Evolutionary conservation across 1,140 invertebrate genomes (phyloP), one percentile per base, ranked within the genome.

Genomic region (Plectrocnemia conspersa): DNA sequence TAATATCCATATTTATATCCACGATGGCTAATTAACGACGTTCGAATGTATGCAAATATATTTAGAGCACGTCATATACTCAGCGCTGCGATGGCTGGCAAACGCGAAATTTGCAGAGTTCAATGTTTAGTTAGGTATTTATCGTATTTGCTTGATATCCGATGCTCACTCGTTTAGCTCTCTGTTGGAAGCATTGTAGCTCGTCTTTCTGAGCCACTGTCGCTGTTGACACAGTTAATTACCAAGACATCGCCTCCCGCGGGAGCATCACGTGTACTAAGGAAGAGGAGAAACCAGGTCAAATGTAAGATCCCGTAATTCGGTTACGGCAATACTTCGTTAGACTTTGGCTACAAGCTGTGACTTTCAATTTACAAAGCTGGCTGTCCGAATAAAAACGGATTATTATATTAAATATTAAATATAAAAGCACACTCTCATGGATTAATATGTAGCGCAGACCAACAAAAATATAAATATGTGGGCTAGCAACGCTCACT

Each of bases 281-380:
- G 13, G 35, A 5, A 16, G 18, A 5, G 35, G 32, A 19, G 19
- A 50, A 50, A 50, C 47, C 32, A 19, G 47, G 47, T 50, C 47
- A 38, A 13, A 18, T 27, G 29, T 25, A 48, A 35, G 44, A 35
- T n/a, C 46, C 36, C 29, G 18, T 50, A 50, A 50, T 50, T 50
- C 47, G 33, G 47, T 50, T 50, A 50, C 5, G 33, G 47, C n/a
- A 50, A 50, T 35, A 50, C 47, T 50, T 50, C 47, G 47, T 50
- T 50, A 50, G 33, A 35, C 33, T 36, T 13, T 15, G 33, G 18
- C 18, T 19, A 36, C 33, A 32, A 38, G 47, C 21, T 24, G 33
- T 25, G 47, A 50, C 47, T 50, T 50, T 50, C 33, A 35, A 50
- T 50, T 47, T 47, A 18, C n/a, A n/a, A n/a, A n/a, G n/a, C n/a